Percentiles rank a stretch among this genome's conserved stretches.
Conservation (phyloP, 2,113 vertebrate species). For the Leptobrachium ailaonicum region DNA sequence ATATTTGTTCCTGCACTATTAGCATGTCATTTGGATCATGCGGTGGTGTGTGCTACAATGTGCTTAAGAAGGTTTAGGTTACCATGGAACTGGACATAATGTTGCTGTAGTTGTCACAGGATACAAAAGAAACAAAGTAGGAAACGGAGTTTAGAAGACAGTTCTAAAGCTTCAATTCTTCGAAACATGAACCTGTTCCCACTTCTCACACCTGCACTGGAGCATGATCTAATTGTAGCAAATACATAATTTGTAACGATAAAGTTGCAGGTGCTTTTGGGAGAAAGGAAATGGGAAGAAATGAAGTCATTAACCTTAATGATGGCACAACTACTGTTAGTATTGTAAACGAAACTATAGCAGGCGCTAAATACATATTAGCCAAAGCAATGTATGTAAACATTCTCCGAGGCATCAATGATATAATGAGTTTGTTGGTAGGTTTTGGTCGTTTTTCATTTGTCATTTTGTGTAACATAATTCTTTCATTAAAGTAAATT, state of each 20-base stretch:
- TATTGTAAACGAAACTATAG: neutral
- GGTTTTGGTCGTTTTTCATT: too few relatives aligned
- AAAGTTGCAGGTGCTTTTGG: conserved; percentile 31
- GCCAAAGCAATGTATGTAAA: too few relatives aligned
- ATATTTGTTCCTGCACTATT: conserved; percentile 12
- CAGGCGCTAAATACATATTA: too few relatives aligned
- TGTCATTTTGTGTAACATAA: too few relatives aligned
- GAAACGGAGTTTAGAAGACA: conserved; percentile 26
- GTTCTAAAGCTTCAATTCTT: neutral
- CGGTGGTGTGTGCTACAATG: conserved; percentile 9
- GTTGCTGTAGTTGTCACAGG: conserved; percentile 19
- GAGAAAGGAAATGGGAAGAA: neutral
- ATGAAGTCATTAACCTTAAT: neutral
- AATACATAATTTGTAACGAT: conserved; percentile 35
- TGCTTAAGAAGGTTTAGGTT: conserved; percentile 13
- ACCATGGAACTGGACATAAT: conserved; percentile 28
- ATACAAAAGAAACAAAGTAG: conserved; percentile 22
- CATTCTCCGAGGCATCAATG: too few relatives aligned
- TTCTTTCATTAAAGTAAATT: too few relatives aligned
- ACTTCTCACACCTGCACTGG: conserved; percentile 36
- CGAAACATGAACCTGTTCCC: conserved; percentile 15
- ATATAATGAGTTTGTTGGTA: too few relatives aligned
- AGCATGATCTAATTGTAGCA: conserved; percentile 39
- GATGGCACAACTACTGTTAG: conserved; percentile 15
- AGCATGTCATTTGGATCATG: neutral